Evolutionary conservation across 2,797 vertebrate genomes (phyloP), one percentile per base, ranked within the genome.

Genomic region (Etheostoma perlongum): DNA sequence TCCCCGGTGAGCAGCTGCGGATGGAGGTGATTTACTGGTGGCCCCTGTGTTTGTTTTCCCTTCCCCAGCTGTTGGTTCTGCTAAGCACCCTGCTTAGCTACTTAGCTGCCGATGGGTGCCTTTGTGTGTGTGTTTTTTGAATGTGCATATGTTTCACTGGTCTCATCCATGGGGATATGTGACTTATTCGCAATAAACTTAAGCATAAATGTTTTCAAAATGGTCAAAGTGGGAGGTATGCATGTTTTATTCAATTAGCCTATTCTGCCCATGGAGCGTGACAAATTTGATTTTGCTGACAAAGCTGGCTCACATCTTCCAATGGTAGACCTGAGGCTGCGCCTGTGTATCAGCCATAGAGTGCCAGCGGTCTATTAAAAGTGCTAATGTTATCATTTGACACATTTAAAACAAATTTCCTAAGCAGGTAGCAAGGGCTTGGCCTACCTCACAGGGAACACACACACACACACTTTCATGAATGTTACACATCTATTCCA

Each of bases 41-140:
- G 91, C 89, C 91, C 80, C 91, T 76, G 63, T 92, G 86, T 93
- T 93, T 93, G 89, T 91, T 92, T 93, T 92, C 72, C 74, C 88
- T 89, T 83, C 72, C 67, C 60, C 78, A 82, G 82, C 85, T 92
- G 89, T 92, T 93, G 88, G 74, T 86, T 88, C 92, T 91, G 76
- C 84, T 90, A 92, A 93, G 92, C 87, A 54, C 87, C 85, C 85
- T 76, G 89, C 88, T 94, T 91, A 93, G 89, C 84, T 83, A 78
- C 88, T 92, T 89, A 89, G 88, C 85, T 76, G 85, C 76, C 30
- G 69, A 82, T 81, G 67, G 78, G 65, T 70, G 74, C 74, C 55
- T 80, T 71, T 92, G 71, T 81, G 68, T 81, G 76, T 92, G 71
- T 81, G 68, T 81, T 75, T 59, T 70, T 42, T 30, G 60, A 48